Conservation (phyloP, 2,797 vertebrate species). For the Sarcoramphus papa region DNA sequence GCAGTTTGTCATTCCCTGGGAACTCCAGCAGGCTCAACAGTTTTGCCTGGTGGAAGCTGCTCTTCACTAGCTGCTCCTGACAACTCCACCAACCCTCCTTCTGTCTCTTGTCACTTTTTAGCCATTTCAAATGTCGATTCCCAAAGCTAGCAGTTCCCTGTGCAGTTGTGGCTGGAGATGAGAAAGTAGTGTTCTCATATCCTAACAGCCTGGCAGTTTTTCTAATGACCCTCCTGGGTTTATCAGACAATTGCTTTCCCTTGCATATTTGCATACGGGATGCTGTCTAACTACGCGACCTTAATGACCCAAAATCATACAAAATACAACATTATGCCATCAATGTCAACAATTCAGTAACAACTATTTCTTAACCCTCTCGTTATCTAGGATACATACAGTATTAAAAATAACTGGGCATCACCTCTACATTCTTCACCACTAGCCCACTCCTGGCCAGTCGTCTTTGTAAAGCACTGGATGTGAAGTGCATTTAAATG, state of each 20-base stretch:
- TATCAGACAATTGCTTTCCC: neutral
- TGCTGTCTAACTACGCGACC: neutral
- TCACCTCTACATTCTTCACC: neutral
- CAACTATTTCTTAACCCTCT: neutral
- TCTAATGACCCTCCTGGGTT: neutral
- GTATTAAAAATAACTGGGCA: neutral
- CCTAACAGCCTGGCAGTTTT: neutral
- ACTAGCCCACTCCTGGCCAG: neutral
- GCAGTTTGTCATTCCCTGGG: neutral
- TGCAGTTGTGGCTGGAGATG: neutral
- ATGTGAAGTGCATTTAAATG: neutral
- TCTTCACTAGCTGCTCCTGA: neutral
- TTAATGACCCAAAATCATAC: neutral
- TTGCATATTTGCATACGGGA: neutral
- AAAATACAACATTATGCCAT: neutral
- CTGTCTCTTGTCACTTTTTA: neutral
- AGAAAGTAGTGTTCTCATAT: neutral
- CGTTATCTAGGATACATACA: neutral
- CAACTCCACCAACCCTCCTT: neutral
- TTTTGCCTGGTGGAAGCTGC: neutral
- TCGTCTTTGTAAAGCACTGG: neutral
- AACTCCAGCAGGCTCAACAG: neutral
- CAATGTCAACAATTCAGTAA: neutral
- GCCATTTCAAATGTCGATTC: neutral
- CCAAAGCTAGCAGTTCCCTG: neutral